Conservation (phyloP, 2,888 invertebrate genomes). For the Dexiosoma caninum region DNA sequence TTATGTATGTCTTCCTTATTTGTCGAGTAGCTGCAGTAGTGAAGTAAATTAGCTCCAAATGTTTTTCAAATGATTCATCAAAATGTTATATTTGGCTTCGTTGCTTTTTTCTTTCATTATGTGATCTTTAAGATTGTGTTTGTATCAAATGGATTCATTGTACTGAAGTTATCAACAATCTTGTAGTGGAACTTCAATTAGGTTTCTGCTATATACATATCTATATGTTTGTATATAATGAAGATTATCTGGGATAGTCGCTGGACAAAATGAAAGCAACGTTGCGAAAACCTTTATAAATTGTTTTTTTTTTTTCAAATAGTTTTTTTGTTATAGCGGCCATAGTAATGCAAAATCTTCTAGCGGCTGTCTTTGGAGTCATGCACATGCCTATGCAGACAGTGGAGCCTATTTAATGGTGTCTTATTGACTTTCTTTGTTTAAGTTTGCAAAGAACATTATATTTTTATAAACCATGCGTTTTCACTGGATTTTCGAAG, state of each 20-base stretch:
- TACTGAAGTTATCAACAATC: conserved; percentile 47
- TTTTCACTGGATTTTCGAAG: too few species aligned
- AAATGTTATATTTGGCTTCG: conserved; percentile 24
- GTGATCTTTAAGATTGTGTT: conserved; percentile 24
- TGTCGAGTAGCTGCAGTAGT: conserved; percentile 25
- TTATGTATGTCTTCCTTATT: conserved; percentile 38
- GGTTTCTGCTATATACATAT: too few species aligned
- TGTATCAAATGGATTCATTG: conserved; percentile 23
- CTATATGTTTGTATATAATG: too few species aligned
- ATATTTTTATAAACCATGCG: not conserved
- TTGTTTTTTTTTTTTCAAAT: too few species aligned
- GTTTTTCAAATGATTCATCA: conserved; percentile 52
- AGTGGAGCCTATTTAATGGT: not conserved
- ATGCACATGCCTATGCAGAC: too few species aligned
- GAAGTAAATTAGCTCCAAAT: conserved; percentile 53
- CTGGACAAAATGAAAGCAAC: too few species aligned
- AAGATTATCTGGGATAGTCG: too few species aligned
- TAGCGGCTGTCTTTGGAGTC: too few species aligned
- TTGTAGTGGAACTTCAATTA: conserved; percentile 22
- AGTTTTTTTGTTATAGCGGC: too few species aligned
- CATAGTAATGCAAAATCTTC: too few species aligned
- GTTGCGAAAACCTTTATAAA: too few species aligned
- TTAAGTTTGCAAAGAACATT: not conserved
- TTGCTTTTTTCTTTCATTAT: not conserved
- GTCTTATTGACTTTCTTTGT: not conserved